Evolutionary conservation across 2,113 vertebrate genomes (phyloP).

Genomic region (Synodontis membranacea): DNA sequence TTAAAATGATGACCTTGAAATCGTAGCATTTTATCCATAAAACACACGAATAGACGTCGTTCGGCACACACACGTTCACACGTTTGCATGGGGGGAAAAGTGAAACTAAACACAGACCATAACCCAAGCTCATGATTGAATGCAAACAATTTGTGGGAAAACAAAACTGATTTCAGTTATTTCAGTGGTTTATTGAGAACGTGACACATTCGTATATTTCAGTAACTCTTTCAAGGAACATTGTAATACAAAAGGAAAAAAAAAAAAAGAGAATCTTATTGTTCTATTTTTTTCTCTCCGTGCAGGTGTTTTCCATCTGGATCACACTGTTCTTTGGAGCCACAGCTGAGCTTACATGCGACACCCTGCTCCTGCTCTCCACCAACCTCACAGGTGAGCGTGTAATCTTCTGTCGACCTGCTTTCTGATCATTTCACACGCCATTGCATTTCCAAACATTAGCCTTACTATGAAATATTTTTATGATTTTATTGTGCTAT

Average conservation of each 20-base stretch:
- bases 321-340: slow-evolving; percentile 48
- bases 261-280: neutral
- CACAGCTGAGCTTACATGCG: slow-evolving; percentile 49
- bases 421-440: neutral
- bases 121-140: neutral
- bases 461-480: neutral
- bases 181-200: neutral
- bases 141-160: no score
- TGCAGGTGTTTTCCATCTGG: slow-evolving; percentile 53
- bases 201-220: neutral
- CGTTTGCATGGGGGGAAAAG: neutral
- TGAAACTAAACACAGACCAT: neutral
- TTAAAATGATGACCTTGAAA: neutral
- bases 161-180: neutral
- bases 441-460: neutral
- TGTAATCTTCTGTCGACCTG: neutral
- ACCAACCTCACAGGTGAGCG: slow-evolving; percentile 51
- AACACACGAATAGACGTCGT: neutral
- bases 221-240: neutral
- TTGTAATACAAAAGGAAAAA: neutral
- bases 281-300: neutral
- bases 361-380: slow-evolving; percentile 50
- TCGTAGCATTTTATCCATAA: neutral
- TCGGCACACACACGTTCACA: neutral
- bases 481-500: neutral